Evolutionary conservation across 2,888 invertebrate genomes (phyloP).

Genomic region (Colletes collaris): DNA sequence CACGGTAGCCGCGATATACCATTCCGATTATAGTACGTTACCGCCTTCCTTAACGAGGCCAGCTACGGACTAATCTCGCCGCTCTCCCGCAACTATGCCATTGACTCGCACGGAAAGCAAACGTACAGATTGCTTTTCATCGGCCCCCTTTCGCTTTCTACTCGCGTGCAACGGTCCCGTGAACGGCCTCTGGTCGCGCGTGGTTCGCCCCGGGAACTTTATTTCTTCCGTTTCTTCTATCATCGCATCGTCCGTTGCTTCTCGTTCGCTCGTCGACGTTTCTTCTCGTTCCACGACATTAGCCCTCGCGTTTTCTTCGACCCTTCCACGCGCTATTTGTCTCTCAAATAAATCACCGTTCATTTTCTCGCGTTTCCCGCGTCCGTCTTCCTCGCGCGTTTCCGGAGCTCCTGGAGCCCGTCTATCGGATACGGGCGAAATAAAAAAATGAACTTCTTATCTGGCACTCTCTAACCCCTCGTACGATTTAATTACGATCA

Average conservation of each 20-base stretch:
- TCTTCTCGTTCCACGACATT: constrained; percentile 21
- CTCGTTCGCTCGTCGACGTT: constrained; percentile 2
- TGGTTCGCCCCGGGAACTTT: constrained; percentile 11
- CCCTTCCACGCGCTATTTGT: constrained; percentile 30
- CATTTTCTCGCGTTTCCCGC: constrained; percentile 36
- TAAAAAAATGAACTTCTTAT: no score
- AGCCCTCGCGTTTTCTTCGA: constrained; percentile 32
- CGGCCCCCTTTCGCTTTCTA: constrained; percentile 67
- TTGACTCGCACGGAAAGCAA: constrained; percentile 62
- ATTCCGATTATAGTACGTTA: constrained; percentile 56
- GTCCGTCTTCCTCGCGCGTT: no score
- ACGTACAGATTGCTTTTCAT: constrained; percentile 64
- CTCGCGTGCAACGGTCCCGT: constrained; percentile 57
- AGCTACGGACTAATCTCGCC: constrained; percentile 55
- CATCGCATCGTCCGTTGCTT: constrained; percentile 11
- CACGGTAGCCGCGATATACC: constrained; percentile 45
- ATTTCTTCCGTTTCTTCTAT: constrained; percentile 41
- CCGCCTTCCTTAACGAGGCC: constrained; percentile 58
- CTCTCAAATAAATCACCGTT: constrained; percentile 44
- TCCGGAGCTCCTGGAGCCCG: no score
- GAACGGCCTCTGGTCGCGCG: constrained; percentile 1
- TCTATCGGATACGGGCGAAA: no score
- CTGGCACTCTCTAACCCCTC: no score
- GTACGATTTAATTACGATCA: no score
- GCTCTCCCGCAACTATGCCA: constrained; percentile 56